Evolutionary conservation across 2,797 vertebrate species (phyloP).

Genomic region (Gadopsis marmoratus): DNA sequence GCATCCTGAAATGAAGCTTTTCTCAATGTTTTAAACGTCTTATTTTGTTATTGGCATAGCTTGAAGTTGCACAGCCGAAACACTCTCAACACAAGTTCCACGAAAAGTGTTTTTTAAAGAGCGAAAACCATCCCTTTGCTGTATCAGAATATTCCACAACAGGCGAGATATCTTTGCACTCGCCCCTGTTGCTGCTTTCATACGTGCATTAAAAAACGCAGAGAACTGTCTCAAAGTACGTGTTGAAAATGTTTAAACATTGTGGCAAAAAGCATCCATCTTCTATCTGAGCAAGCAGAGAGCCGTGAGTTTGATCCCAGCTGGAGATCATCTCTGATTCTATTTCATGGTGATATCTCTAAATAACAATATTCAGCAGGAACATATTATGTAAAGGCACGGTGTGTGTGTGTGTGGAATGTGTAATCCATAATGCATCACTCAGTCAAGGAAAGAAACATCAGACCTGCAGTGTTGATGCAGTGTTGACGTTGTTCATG

Average conservation of each 20-base stretch:
- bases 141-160: not conserved
- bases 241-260: not conserved
- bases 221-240: not conserved
- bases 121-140: not conserved
- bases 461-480: conserved; percentile 15
- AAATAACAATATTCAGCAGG: conserved; percentile 55
- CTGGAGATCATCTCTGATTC: conserved; percentile 59
- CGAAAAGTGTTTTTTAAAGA: not conserved
- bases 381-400: conserved; percentile 23
- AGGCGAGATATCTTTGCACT: not conserved
- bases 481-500: not conserved
- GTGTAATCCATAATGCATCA: conserved; percentile 49
- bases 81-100: not conserved
- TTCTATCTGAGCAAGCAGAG: conserved; percentile 12
- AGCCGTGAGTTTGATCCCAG: conserved; percentile 52
- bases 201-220: not conserved
- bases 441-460: conserved; percentile 7
- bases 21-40: not conserved
- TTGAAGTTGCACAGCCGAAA: not conserved
- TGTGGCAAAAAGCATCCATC: conserved; percentile 19
- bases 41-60: not conserved
- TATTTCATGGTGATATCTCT: conserved; percentile 49
- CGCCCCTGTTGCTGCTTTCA: not conserved
- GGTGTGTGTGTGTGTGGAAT: conserved; percentile 20
- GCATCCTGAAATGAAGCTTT: not conserved